phyloP scores from a whole-genome alignment of 2,888 invertebrate species.

The Heliconius sara region DNA sequence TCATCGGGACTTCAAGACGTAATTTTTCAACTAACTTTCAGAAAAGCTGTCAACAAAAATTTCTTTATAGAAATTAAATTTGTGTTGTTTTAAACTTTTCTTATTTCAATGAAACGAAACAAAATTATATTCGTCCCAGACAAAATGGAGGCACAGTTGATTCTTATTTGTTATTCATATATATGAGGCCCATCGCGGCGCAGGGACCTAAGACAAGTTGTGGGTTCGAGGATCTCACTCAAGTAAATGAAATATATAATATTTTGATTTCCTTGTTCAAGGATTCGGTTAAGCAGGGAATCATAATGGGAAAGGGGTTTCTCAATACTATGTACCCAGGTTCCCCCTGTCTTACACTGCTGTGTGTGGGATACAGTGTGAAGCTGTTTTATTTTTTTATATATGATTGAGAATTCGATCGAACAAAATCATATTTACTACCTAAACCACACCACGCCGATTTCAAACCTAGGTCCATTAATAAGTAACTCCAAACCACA shows the following conservation, averaged over 20 bases:
- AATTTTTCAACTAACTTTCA: conserved; percentile 28
- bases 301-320: too few relatives aligned
- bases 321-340: too few relatives aligned
- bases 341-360: too few relatives aligned
- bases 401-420: too few relatives aligned
- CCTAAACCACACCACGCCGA: neutral
- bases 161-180: neutral
- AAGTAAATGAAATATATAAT: too few relatives aligned
- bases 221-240: too few relatives aligned
- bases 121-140: neutral
- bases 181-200: neutral
- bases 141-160: neutral
- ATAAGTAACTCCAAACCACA: neutral
- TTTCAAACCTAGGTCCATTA: neutral
- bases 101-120: conserved; percentile 10
- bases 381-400: too few relatives aligned
- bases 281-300: too few relatives aligned
- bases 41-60: conserved; percentile 29
- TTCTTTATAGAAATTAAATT: conserved; percentile 22
- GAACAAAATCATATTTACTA: neutral
- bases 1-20: conserved; percentile 23
- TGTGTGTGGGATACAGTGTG: too few relatives aligned
- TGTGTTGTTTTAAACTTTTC: conserved; percentile 24
- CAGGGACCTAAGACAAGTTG: too few relatives aligned
- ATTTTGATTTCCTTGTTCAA: too few relatives aligned